Conservation (phyloP, 2,888 invertebrate species). For the Seira ritae region DNA sequence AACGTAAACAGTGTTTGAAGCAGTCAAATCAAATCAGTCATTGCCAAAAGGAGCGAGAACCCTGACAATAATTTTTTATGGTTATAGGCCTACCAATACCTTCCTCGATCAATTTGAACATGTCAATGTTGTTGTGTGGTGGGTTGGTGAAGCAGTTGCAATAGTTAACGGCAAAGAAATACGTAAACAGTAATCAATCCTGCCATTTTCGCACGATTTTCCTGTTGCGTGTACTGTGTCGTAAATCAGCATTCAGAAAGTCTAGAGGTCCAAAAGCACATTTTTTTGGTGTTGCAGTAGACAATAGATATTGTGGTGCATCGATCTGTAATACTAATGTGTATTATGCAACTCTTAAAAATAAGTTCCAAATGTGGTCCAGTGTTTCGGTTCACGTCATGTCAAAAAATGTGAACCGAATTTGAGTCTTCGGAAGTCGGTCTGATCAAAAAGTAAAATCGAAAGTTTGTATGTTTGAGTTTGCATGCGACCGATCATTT, state of each 20-base stretch:
- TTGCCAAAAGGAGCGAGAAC: neutral
- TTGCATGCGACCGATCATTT: too few relatives aligned
- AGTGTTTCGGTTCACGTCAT: neutral
- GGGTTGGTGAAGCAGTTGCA: too few relatives aligned
- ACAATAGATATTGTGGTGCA: neutral
- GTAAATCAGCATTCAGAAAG: neutral
- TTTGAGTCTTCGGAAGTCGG: too few relatives aligned
- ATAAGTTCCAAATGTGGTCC: neutral
- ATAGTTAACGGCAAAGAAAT: neutral
- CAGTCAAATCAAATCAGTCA: too few relatives aligned
- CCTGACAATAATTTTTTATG: conserved; percentile 12
- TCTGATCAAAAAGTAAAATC: too few relatives aligned
- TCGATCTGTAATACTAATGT: too few relatives aligned
- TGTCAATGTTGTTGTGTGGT: neutral
- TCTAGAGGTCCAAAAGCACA: neutral
- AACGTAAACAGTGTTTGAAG: conserved; percentile 15
- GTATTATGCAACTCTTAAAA: neutral
- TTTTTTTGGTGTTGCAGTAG: neutral
- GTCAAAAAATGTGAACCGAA: neutral
- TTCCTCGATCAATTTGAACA: neutral
- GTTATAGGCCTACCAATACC: neutral
- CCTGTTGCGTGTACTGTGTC: conserved; percentile 13
- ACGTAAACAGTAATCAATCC: neutral
- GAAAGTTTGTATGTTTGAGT: too few relatives aligned
- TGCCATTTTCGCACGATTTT: conserved; percentile 5